Conservation (phyloP, 2,797 vertebrate species). For the Macroramphosus scolopax region DNA sequence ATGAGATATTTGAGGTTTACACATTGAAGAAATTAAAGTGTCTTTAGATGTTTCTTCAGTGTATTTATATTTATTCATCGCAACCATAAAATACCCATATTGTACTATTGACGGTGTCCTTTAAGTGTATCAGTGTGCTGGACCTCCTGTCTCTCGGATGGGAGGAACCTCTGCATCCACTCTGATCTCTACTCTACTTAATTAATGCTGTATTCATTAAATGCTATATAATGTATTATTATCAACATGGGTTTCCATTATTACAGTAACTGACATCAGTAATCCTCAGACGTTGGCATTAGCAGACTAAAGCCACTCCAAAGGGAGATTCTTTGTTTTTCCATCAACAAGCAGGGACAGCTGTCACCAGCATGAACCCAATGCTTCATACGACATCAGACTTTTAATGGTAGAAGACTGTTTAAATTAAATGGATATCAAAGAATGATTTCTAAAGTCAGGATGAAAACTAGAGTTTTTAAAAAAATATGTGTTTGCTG, state of each 20-base stretch:
- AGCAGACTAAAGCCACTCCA: constrained; percentile 19
- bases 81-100: too few species aligned
- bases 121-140: too few species aligned
- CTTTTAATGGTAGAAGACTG: background rate
- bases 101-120: too few species aligned
- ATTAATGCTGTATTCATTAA: constrained; percentile 34
- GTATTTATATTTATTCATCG: too few species aligned
- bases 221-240: constrained; percentile 29
- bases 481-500: too few species aligned
- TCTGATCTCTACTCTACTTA: constrained; percentile 25
- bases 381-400: constrained; percentile 3
- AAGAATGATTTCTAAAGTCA: too few species aligned
- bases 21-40: too few species aligned
- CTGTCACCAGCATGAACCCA: constrained; percentile 13
- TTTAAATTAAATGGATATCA: too few species aligned
- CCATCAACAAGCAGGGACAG: constrained; percentile 15
- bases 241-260: constrained; percentile 3
- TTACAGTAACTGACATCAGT: constrained; percentile 10
- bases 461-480: too few species aligned
- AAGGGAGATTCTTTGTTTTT: constrained; percentile 38
- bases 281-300: constrained; percentile 39
- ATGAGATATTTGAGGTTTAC: too few species aligned
- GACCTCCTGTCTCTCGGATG: too few species aligned
- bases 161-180: background rate
- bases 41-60: too few species aligned